Evolutionary conservation across 2,888 invertebrate species (phyloP).

Genomic region (Acleris cristana): DNA sequence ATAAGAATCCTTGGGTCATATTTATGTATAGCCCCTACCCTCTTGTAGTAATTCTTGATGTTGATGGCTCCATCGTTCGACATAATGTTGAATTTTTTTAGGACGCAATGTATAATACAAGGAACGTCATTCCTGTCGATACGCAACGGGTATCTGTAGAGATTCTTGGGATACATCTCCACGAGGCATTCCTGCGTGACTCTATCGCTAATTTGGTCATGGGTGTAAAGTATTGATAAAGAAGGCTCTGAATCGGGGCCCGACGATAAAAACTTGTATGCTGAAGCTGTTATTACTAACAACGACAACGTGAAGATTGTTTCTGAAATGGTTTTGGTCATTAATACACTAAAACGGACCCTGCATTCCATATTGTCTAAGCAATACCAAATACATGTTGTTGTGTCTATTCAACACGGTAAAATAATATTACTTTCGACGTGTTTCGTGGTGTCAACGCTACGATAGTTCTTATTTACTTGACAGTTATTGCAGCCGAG

Average conservation of each 20-base stretch:
- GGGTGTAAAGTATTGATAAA: slow-evolving; percentile 71
- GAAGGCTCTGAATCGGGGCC: slow-evolving; percentile 69
- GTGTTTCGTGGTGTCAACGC: too few relatives aligned
- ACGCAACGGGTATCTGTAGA: slow-evolving; percentile 71
- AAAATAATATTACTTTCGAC: too few relatives aligned
- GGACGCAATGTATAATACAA: slow-evolving; percentile 76
- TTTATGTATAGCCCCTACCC: slow-evolving; percentile 74
- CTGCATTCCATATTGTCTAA: too few relatives aligned
- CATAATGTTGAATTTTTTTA: slow-evolving; percentile 79
- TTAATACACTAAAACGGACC: background rate
- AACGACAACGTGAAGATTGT: slow-evolving; percentile 54
- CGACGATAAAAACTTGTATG: slow-evolving; percentile 65
- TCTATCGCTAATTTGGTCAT: slow-evolving; percentile 70
- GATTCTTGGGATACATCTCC: slow-evolving; percentile 75
- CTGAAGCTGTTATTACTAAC: slow-evolving; percentile 52
- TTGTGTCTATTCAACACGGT: too few relatives aligned
- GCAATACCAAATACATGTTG: too few relatives aligned
- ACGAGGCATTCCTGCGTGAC: slow-evolving; percentile 68
- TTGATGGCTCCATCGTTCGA: slow-evolving; percentile 72
- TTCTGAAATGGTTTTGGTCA: slow-evolving; percentile 60
- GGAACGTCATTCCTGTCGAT: slow-evolving; percentile 75
- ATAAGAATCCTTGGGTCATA: slow-evolving; percentile 76
- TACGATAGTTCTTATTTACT: too few relatives aligned
- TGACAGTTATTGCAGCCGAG: too few relatives aligned
- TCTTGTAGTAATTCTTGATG: slow-evolving; percentile 72